Percentiles rank a stretch among this genome's conserved stretches.
phyloP scores from a whole-genome alignment of 2,113 vertebrate genomes.

The Corvus hawaiiensis region DNA sequence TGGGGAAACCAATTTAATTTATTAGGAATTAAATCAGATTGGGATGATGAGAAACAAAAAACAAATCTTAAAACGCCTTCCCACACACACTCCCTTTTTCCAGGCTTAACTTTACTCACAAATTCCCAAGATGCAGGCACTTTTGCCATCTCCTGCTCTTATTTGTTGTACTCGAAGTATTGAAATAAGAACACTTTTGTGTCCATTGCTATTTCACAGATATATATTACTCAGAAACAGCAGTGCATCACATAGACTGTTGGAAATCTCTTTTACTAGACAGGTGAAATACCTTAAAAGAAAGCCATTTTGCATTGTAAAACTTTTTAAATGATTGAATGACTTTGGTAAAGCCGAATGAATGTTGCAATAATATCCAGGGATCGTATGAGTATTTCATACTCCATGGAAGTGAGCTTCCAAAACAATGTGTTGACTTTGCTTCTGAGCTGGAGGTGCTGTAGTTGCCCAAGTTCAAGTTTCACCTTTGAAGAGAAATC shows the following conservation, averaged over 20 bases:
- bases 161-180: not conserved
- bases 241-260: not conserved
- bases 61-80: not conserved
- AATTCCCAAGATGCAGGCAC: not conserved
- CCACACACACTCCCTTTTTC: not conserved
- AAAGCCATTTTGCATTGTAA: not conserved
- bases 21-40: not conserved
- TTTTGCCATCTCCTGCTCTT: not conserved
- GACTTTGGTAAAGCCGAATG: not conserved
- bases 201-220: not conserved
- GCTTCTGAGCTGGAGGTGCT: not conserved
- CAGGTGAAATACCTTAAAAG: not conserved
- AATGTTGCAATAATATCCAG: not conserved
- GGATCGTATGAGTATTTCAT: not conserved
- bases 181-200: not conserved
- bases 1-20: not conserved
- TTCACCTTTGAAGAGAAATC: not conserved
- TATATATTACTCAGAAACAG: not conserved
- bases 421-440: not conserved
- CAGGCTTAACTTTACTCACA: not conserved
- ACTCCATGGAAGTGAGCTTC: not conserved
- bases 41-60: not conserved
- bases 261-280: not conserved
- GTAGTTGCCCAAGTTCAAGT: not conserved
- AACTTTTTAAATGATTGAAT: not conserved